phyloP scores from a whole-genome alignment of 2,888 invertebrate species.

The Euplagia quadripunctaria region DNA sequence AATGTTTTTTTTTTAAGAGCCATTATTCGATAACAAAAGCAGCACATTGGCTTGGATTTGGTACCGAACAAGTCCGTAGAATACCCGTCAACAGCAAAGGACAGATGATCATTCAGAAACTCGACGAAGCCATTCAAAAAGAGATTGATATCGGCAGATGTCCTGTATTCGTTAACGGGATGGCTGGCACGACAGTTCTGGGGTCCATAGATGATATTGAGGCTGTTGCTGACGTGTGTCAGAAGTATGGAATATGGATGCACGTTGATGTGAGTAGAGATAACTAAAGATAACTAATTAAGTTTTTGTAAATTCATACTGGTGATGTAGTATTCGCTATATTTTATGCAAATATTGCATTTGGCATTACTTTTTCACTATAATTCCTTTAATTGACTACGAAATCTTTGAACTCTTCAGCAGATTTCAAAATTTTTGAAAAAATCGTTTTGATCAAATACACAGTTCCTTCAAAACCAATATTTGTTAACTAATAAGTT shows the following conservation, averaged over 20 bases:
- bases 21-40: constrained; percentile 95
- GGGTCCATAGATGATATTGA: constrained; percentile 93
- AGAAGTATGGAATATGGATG: constrained; percentile 91
- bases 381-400: too few species aligned
- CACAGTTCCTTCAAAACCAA: too few species aligned
- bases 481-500: too few species aligned
- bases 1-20: constrained; percentile 77
- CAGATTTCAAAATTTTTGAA: too few species aligned
- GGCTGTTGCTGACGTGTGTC: constrained; percentile 90
- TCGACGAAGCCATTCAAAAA: constrained; percentile 87
- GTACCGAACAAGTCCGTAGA: constrained; percentile 90
- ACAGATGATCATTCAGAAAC: constrained; percentile 88
- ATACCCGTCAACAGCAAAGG: constrained; percentile 90
- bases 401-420: too few species aligned
- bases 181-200: constrained; percentile 93
- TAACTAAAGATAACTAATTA: too few species aligned
- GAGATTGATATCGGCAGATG: constrained; percentile 79
- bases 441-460: too few species aligned
- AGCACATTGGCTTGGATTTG: constrained; percentile 94
- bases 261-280: constrained; percentile 91
- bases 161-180: constrained; percentile 92
- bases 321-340: too few species aligned
- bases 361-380: too few species aligned
- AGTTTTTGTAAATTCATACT: background rate
- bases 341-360: too few species aligned